Evolutionary conservation across 2,797 vertebrate species (phyloP).

Genomic region (Scyliorhinus canicula): DNA sequence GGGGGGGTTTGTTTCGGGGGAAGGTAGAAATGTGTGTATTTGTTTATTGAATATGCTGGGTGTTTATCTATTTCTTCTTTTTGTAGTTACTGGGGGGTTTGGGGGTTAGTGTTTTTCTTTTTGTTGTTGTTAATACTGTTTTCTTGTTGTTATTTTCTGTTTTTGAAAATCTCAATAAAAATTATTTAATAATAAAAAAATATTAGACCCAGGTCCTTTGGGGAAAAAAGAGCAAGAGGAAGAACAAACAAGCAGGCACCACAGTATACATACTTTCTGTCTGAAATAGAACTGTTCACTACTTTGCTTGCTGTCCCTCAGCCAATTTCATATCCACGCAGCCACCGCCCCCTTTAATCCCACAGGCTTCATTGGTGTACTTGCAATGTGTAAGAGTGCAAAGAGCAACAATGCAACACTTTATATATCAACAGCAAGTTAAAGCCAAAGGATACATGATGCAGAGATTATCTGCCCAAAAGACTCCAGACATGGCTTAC

Average conservation of each 20-base stretch:
- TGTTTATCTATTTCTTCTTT: no score
- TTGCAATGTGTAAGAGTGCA: not conserved
- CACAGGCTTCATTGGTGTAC: not conserved
- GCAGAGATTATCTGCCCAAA: not conserved
- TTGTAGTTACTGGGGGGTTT: no score
- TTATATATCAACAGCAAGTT: not conserved
- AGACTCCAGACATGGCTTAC: not conserved
- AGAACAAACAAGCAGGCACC: not conserved
- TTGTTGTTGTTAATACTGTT: no score
- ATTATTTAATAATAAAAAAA: no score
- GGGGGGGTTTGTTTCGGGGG: no score
- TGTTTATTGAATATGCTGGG: no score
- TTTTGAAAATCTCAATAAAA: no score
- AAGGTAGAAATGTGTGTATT: no score
- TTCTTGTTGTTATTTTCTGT: no score
- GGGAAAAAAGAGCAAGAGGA: not conserved
- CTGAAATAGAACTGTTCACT: not conserved
- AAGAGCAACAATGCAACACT: not conserved
- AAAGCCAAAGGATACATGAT: constrained; percentile 18
- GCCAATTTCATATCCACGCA: not conserved
- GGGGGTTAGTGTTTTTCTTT: no score
- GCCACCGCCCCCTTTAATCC: not conserved
- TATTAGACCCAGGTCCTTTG: no score
- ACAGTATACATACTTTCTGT: not conserved
- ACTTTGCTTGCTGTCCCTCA: not conserved